A percentile compares a stretch with the other conserved stretches of the same genome.
Conservation (phyloP, 2,888 invertebrate genomes). For the Eremobia ochroleuca region DNA sequence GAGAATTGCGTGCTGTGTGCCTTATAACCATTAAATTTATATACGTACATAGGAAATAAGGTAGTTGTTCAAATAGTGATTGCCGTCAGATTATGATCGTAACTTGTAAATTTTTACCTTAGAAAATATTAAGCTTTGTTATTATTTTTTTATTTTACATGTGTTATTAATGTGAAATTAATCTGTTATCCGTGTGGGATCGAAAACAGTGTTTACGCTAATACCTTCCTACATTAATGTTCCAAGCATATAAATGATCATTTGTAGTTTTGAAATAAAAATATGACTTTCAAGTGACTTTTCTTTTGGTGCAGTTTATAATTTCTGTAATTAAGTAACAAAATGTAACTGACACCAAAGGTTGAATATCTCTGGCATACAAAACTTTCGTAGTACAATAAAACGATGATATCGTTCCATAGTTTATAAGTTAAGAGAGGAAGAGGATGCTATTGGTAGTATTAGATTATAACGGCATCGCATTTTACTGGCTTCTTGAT, state of each 20-base stretch:
- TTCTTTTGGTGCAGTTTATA: conserved; percentile 23
- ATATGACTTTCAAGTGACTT: neutral
- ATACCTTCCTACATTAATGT: conserved; percentile 52
- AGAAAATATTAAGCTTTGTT: conserved; percentile 70
- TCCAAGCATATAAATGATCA: conserved; percentile 40
- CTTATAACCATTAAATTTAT: conserved; percentile 88
- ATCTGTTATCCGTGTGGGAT: conserved; percentile 68
- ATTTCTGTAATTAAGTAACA: conserved; percentile 22
- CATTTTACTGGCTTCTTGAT: too few species aligned
- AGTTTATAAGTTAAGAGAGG: too few species aligned
- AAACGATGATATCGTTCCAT: conserved; percentile 42
- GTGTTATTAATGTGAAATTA: conserved; percentile 70
- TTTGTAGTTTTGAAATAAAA: conserved; percentile 17
- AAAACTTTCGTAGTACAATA: conserved; percentile 49
- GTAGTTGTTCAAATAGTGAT: conserved; percentile 86
- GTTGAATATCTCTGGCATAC: conserved; percentile 39
- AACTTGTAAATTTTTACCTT: conserved; percentile 78
- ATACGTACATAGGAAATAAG: conserved; percentile 88
- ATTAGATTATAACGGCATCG: too few species aligned
- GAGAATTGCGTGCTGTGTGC: conserved; percentile 86
- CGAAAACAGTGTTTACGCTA: conserved; percentile 59
- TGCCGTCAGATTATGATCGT: conserved; percentile 82
- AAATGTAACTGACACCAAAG: conserved; percentile 37
- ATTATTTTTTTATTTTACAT: conserved; percentile 66
- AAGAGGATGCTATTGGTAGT: too few species aligned